phyloP scores from a whole-genome alignment of 2,797 vertebrate species.

The Bothrops alternatus region DNA sequence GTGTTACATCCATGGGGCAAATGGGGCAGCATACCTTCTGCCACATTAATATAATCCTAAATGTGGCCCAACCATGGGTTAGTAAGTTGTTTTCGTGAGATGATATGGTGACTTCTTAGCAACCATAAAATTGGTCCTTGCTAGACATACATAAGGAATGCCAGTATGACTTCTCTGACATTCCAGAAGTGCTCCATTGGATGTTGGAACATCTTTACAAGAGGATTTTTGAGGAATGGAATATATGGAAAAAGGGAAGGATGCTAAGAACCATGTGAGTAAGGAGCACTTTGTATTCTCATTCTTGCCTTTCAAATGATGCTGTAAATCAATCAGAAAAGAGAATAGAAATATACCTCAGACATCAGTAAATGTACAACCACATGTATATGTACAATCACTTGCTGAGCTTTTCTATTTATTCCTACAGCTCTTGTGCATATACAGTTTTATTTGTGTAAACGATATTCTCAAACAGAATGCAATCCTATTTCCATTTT shows the following conservation, averaged over 20 bases:
- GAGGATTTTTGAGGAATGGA: not conserved
- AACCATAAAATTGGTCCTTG: not conserved
- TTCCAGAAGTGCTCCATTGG: not conserved
- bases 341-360: not conserved
- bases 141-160: not conserved
- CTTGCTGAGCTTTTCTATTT: not conserved
- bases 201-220: not conserved
- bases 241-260: not conserved
- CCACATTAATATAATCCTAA: not conserved
- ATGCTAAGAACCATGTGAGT: not conserved
- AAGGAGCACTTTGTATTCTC: not conserved
- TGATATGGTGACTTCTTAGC: not conserved
- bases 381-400: not conserved
- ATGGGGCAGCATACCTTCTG: not conserved
- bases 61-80: not conserved
- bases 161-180: not conserved
- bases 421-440: not conserved
- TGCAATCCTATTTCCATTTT: not conserved
- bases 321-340: not conserved
- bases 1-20: not conserved
- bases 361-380: not conserved
- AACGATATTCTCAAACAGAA: not conserved
- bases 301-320: not conserved
- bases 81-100: not conserved
- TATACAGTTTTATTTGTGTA: not conserved